Conservation (phyloP, 2,888 invertebrate species). For the Chaetogeoica ovagalla region DNA sequence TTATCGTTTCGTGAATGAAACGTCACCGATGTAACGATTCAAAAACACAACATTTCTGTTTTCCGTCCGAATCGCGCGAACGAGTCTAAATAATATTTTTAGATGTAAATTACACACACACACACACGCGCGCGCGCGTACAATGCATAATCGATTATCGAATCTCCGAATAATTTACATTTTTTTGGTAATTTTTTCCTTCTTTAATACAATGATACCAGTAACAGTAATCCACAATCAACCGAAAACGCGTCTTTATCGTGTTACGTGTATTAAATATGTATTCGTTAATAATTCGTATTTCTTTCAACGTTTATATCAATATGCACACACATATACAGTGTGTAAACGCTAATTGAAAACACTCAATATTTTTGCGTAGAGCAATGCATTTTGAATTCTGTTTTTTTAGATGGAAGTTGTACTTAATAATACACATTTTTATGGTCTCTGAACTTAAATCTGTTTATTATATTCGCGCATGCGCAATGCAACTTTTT, state of each 20-base stretch:
- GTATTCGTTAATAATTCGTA: neutral
- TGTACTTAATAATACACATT: too few relatives aligned
- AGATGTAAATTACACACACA: neutral
- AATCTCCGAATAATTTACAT: neutral
- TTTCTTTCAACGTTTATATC: too few relatives aligned
- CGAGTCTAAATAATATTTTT: slow-evolving; percentile 14
- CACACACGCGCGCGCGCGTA: neutral
- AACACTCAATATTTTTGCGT: too few relatives aligned
- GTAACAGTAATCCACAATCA: neutral
- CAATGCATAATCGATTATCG: slow-evolving; percentile 1
- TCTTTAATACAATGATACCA: too few relatives aligned
- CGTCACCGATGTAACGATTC: slow-evolving; percentile 11
- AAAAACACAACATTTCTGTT: slow-evolving; percentile 24
- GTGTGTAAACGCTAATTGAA: too few relatives aligned
- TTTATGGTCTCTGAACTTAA: too few relatives aligned
- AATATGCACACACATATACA: too few relatives aligned
- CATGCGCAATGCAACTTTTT: too few relatives aligned
- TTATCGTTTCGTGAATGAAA: neutral
- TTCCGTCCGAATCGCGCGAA: slow-evolving; percentile 19
- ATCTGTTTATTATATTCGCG: too few relatives aligned
- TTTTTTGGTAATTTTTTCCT: neutral
- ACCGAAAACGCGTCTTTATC: neutral
- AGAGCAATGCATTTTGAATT: too few relatives aligned
- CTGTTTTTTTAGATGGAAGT: too few relatives aligned
- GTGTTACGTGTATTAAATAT: neutral